A percentile compares a stretch with the other conserved stretches of the same genome.
phyloP scores from a whole-genome alignment of 2,797 vertebrate genomes.

The Arremon brunneinucha region DNA sequence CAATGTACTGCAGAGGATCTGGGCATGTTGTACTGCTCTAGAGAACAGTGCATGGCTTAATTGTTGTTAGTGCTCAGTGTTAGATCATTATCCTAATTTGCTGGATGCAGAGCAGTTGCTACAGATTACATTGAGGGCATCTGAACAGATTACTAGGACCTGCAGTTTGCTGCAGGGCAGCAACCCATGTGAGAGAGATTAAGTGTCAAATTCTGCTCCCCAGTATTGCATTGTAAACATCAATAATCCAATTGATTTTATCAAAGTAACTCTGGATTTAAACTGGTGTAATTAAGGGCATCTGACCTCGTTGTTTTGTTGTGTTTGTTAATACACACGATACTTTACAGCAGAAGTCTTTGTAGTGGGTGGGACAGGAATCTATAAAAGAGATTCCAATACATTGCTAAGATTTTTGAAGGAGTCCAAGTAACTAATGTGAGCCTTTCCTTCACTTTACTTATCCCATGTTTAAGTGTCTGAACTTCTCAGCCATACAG shows the following conservation, averaged over 20 bases:
- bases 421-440: neutral
- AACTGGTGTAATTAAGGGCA: slow-evolving; percentile 34
- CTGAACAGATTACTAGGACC: neutral
- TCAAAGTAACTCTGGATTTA: slow-evolving; percentile 31
- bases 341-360: neutral
- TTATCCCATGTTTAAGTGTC: neutral
- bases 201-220: slow-evolving; percentile 40
- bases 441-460: neutral
- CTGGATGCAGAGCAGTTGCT: neutral
- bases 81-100: neutral
- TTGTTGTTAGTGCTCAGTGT: neutral
- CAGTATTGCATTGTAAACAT: slow-evolving; percentile 8
- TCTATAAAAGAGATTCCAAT: neutral
- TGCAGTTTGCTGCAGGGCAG: slow-evolving; percentile 13
- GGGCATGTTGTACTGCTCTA: neutral
- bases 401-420: neutral
- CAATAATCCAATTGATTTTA: slow-evolving; percentile 40
- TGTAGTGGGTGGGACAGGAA: neutral
- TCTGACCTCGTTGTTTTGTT: slow-evolving; percentile 3
- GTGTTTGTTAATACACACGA: slow-evolving; percentile 30
- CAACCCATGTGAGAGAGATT: neutral
- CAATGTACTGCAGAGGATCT: neutral
- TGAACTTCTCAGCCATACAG: neutral
- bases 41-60: neutral
- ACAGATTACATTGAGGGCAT: neutral